Evolutionary conservation across 2,888 invertebrate species (phyloP), one percentile per base, ranked within the genome.

Genomic region (Malachius bipustulatus): DNA sequence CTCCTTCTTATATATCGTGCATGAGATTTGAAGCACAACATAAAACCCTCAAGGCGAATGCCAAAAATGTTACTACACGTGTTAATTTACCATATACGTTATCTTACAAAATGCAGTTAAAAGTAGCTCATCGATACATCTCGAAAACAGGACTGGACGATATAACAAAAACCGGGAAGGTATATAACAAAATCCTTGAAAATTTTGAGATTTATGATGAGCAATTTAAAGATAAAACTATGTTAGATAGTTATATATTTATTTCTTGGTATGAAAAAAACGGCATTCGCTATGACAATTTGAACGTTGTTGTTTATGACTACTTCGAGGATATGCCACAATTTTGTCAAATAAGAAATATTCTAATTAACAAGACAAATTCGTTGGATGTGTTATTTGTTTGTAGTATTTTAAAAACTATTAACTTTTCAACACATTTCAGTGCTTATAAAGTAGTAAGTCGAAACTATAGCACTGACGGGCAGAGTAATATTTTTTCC

Each of bases 21-120:
- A 30, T 30, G 30, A 30, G 30, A 14, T 30, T 30, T 9, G 30
- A 30, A 30, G 30, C 30, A 4, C 14, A 30, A 14, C 30, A 30
- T 14, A 30, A 30, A 14, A 15, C 14, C 11, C 14, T 14, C 9
- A 30, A 30, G 15, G n/a, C n/a, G n/a, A n/a, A n/a, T n/a, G 14
- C 13, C 2, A 4, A 30, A 10, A 14, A 12, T 14, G 14, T 4
- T 9, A 12, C 9, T 30, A 14, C 9, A 14, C 4, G 30, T 4
- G 15, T 14, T 9, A 30, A 30, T 30, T 14, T 30, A 13, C 30
- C 30, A 13, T 30, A 14, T 15, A 14, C 30, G 2, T 12, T 30
- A 30, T 3, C 30, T 14, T 9, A 13, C 14, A 30, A 14, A 9
- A 30, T 13, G 10, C 30, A 14, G n/a, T 14, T 30, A 14, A 30